Evolutionary conservation across 2,888 invertebrate genomes (phyloP).

Genomic region (Stratiomys singularior): DNA sequence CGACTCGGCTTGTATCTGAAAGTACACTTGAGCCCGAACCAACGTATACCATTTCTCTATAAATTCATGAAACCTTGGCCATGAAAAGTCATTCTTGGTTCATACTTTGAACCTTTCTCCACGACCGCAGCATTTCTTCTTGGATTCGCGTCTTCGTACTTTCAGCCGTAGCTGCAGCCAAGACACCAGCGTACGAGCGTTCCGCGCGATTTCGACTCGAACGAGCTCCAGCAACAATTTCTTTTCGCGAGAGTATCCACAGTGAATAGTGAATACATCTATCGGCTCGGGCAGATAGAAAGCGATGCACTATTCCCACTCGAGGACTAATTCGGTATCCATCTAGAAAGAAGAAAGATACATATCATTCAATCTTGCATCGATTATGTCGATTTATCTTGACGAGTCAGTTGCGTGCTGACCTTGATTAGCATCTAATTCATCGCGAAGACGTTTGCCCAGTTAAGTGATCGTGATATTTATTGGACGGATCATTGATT

Average conservation of each 20-base stretch:
- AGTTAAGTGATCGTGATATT: conserved; percentile 20
- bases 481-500: neutral
- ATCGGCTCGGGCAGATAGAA: conserved; percentile 3
- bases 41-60: conserved; percentile 62
- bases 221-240: conserved; percentile 35
- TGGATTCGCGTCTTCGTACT: conserved; percentile 24
- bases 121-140: conserved; percentile 38
- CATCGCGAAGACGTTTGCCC: neutral
- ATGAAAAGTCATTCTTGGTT: conserved; percentile 65
- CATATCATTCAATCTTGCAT: neutral
- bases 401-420: conserved; percentile 3
- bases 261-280: neutral
- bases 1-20: conserved; percentile 29
- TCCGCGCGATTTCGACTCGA: neutral
- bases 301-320: neutral
- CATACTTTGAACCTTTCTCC: conserved; percentile 63
- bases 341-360: neutral
- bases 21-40: conserved; percentile 28
- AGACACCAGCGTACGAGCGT: neutral
- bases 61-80: conserved; percentile 66
- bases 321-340: neutral
- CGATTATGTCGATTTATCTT: neutral
- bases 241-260: conserved; percentile 21
- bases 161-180: neutral
- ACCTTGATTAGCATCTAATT: conserved; percentile 4